Base-by-base conservation (phyloP, 1,140 invertebrate genomes). In the Thaumetopoea pityocampa region DNA sequence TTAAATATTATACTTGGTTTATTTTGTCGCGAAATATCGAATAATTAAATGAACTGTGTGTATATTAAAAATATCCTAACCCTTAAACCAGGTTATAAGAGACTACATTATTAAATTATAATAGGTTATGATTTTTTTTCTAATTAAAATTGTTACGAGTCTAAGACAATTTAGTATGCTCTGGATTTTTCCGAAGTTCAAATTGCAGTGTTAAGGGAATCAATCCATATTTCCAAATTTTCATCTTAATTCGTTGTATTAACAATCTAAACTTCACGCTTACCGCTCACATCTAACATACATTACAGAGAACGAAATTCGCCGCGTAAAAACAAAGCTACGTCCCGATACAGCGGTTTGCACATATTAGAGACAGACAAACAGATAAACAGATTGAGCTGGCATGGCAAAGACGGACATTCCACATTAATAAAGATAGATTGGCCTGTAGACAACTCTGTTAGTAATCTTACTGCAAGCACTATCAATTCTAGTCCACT, bases 401-500 rank as follows among this genome's bases (percentile, higher is more conserved):
- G 80, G 80, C 80, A 78, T 28, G 76, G 77, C 1, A 76, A 77
- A 50, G 77, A 84, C 29, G 62, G 62, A 0, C 77, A 81, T 41
- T 77, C 80, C 0, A 84, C 80, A 0, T 37, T 82, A 0, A 84
- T 84, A 4, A 74, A 72, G 51, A 74, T 84, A 0, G 76, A 84
- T 29, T 84, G 80, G 80, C 76, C 80, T 0, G 40, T 46, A 1
- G 74, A 80, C 4, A 68, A 64, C 0, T 70, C 67, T 3, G 38
- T 58, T 2, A 61, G 60, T 14, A 72, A 69, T 16, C 40, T 79
- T 0, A 81, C 80, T 0, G 61, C 65, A 1, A 73, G 67, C 29
- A 76, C 77, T 0, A 43, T 70, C 0, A 73, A 65, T 27, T 71
- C 74, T 12, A 74, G 63, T 6, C 71, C 79, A 0, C 2, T 70